phyloP scores from a whole-genome alignment of 35 echinoderm and acorn worm genomes.

The Ophioderma brevispina region DNA sequence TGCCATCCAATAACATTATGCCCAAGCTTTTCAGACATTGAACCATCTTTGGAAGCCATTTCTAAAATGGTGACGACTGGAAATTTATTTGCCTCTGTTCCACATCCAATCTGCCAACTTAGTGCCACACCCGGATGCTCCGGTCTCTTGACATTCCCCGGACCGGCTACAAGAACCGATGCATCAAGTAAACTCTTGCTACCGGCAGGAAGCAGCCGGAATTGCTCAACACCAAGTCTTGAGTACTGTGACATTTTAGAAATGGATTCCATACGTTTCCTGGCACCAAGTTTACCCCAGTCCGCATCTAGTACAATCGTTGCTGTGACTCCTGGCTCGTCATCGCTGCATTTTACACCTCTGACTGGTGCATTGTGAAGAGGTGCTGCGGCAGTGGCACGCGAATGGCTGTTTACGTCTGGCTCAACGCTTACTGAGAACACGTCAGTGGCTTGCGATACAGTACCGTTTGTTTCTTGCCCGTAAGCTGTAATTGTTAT shows the following conservation, averaged over 20 bases:
- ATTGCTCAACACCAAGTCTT: slow-evolving; percentile 69
- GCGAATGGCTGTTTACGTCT: neutral
- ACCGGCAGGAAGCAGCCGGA: slow-evolving; percentile 75
- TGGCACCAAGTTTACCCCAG: slow-evolving; percentile 63
- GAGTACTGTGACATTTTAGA: slow-evolving; percentile 94
- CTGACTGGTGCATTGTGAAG: neutral
- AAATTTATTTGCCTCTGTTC: slow-evolving; percentile 57
- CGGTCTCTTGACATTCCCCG: slow-evolving; percentile 69
- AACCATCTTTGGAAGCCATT: slow-evolving; percentile 78
- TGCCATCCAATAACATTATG: slow-evolving; percentile 95
- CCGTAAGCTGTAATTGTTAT: slow-evolving; percentile 85
- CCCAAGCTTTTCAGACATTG: slow-evolving; percentile 84
- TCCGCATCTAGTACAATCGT: slow-evolving; percentile 97
- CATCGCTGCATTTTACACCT: slow-evolving; percentile 59
- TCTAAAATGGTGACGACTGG: slow-evolving; percentile 93
- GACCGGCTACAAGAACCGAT: slow-evolving; percentile 69
- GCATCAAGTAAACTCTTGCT: slow-evolving; percentile 51
- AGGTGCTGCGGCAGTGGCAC: neutral
- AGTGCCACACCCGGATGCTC: slow-evolving; percentile 69
- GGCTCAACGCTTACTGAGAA: slow-evolving; percentile 77
- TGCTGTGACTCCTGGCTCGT: slow-evolving; percentile 71
- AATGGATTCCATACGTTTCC: slow-evolving; percentile 61
- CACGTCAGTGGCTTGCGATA: slow-evolving; percentile 66
- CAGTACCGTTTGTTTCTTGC: slow-evolving; percentile 53
- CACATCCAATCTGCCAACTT: slow-evolving; percentile 94